Percentiles rank a stretch among this genome's conserved stretches.
These are phyloP conservation scores for Crypturellus undulatus DNA, from an alignment of 2,113 vertebrate genomes.

Conservation along the genomic window DNA sequence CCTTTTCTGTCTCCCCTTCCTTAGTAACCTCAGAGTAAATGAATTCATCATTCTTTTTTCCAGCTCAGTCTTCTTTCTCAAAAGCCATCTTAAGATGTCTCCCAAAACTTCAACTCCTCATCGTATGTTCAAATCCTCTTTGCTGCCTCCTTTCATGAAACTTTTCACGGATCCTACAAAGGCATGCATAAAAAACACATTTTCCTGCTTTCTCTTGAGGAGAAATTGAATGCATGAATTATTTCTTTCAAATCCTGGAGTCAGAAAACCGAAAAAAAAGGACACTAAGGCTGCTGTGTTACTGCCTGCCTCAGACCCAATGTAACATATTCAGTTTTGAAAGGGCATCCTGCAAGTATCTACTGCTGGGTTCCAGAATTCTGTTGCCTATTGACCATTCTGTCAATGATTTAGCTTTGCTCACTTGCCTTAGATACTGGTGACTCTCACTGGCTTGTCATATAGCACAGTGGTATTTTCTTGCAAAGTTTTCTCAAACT, in stretches of 20 bases:
- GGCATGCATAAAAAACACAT: not conserved
- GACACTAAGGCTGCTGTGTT: not conserved
- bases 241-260: not conserved
- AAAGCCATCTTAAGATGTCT: not conserved
- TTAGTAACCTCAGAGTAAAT: not conserved
- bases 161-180: not conserved
- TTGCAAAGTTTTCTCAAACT: not conserved
- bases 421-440: rapidly evolving
- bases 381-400: not conserved
- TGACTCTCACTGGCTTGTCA: rapidly evolving
- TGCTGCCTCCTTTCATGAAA: not conserved
- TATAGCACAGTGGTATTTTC: rapidly evolving
- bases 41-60: not conserved
- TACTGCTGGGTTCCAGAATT: not conserved
- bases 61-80: not conserved
- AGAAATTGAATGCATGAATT: not conserved
- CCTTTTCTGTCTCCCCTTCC: not conserved
- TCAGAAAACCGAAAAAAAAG: not conserved
- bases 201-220: not conserved
- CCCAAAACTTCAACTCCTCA: not conserved
- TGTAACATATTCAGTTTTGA: not conserved
- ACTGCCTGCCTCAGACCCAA: not conserved
- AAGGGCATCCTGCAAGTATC: not conserved
- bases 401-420: not conserved
- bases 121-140: not conserved